Evolutionary conservation across 2,888 invertebrate species (phyloP).

Genomic region (Tuberolachnus salignus): DNA sequence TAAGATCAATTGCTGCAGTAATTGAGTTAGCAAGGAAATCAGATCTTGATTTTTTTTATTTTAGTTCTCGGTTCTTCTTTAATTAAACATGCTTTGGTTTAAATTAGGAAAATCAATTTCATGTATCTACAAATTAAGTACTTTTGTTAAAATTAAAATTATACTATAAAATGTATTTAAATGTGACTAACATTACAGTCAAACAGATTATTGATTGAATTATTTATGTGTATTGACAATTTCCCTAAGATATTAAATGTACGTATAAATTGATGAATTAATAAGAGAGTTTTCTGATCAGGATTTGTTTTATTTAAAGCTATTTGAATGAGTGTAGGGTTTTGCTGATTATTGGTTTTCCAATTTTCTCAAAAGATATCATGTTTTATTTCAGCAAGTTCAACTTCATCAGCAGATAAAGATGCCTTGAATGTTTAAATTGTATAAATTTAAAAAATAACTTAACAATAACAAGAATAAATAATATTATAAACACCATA

Average conservation of each 20-base stretch:
- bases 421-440: conserved; percentile 55
- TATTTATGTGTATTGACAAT: conserved; percentile 76
- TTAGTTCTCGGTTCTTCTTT: conserved; percentile 41
- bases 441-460: not conserved
- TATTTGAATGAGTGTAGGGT: conserved; percentile 72
- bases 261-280: conserved; percentile 80
- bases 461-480: not conserved
- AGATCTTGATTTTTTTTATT: conserved; percentile 38
- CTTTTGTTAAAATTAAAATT: not conserved
- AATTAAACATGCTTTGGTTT: conserved; percentile 37
- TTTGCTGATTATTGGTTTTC: conserved; percentile 58
- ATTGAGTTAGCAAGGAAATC: conserved; percentile 41
- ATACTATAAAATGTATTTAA: not conserved
- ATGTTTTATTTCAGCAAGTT: conserved; percentile 61
- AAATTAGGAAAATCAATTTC: conserved; percentile 41
- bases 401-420: conserved; percentile 63
- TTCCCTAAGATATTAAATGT: conserved; percentile 79
- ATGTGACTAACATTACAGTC: conserved; percentile 70
- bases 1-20: conserved; percentile 16
- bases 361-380: conserved; percentile 62
- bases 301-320: conserved; percentile 78
- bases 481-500: conserved; percentile 63
- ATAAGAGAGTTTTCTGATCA: conserved; percentile 76
- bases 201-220: conserved; percentile 77
- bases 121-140: conserved; percentile 22